Conservation (phyloP, 1,140 invertebrate genomes). For the Teleopsis dalmanni region DNA sequence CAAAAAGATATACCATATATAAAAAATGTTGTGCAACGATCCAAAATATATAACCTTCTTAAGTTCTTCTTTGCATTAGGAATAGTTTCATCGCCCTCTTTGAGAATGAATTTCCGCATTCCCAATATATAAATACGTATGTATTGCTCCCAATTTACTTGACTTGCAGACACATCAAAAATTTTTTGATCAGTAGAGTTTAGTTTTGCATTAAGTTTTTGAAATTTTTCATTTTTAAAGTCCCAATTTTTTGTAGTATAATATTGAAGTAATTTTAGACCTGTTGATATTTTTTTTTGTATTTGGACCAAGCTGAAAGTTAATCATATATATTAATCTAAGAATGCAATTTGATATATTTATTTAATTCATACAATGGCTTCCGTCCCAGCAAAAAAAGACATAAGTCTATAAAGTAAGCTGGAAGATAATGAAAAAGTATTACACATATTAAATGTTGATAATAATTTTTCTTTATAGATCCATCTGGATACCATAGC, state of each 20-base stretch:
- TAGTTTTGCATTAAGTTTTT: constrained; percentile 53
- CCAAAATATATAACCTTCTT: constrained; percentile 51
- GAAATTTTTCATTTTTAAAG: constrained; percentile 67
- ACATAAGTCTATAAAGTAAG: constrained; percentile 68
- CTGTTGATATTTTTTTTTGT: constrained; percentile 57
- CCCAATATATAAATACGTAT: constrained; percentile 65
- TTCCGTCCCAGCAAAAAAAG: constrained; percentile 62
- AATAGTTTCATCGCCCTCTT: constrained; percentile 68
- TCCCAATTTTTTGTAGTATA: constrained; percentile 81
- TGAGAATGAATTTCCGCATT: constrained; percentile 62
- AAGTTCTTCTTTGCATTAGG: constrained; percentile 57
- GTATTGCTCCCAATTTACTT: constrained; percentile 61
- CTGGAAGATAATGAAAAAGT: constrained; percentile 72
- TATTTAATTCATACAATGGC: constrained; percentile 61
- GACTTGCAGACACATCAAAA: constrained; percentile 53
- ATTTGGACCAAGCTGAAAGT: constrained; percentile 56
- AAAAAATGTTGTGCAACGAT: constrained; percentile 41
- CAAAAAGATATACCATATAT: constrained; percentile 40
- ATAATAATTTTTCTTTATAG: constrained; percentile 60
- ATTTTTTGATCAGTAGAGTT: constrained; percentile 51
- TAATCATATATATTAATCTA: not conserved
- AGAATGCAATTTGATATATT: not conserved
- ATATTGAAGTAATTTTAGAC: constrained; percentile 65
- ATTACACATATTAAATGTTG: constrained; percentile 61
- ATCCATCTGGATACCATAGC: constrained; percentile 74